Percentiles rank a stretch among this genome's conserved stretches.
Evolutionary conservation across 2,797 vertebrate genomes (phyloP).

Genomic region (Taeniopygia guttata): DNA sequence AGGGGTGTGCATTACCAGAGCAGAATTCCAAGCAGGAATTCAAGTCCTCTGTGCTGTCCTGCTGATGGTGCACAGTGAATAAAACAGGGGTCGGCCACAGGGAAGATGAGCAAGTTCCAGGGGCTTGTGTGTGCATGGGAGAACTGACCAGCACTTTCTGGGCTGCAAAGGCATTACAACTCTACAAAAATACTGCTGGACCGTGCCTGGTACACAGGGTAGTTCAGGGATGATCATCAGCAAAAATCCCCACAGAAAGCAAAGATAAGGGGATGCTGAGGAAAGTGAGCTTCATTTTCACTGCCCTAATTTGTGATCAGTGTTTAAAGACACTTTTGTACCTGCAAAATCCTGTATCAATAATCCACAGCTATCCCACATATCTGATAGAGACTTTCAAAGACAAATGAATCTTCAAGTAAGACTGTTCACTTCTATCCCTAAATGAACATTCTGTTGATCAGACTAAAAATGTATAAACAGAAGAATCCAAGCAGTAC

Average conservation of each 20-base stretch:
- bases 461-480: slow-evolving; percentile 17
- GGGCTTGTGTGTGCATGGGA: neutral
- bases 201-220: no score
- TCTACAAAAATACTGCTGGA: neutral
- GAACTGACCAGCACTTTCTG: neutral
- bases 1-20: neutral
- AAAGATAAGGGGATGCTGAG: neutral
- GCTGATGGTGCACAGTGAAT: rapidly evolving
- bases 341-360: neutral
- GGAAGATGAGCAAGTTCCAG: neutral
- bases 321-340: neutral
- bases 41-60: neutral
- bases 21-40: neutral
- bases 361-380: neutral
- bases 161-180: neutral
- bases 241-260: neutral
- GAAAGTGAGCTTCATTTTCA: neutral
- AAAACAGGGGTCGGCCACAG: rapidly evolving
- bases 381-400: neutral
- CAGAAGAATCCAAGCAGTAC: slow-evolving; percentile 10
- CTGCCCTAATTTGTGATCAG: neutral
- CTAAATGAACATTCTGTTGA: slow-evolving; percentile 10
- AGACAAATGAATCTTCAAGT: neutral
- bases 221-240: neutral
- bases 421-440: neutral